Conservation (phyloP, 2,797 vertebrate species). For the Dendrocincla tyrannina region DNA sequence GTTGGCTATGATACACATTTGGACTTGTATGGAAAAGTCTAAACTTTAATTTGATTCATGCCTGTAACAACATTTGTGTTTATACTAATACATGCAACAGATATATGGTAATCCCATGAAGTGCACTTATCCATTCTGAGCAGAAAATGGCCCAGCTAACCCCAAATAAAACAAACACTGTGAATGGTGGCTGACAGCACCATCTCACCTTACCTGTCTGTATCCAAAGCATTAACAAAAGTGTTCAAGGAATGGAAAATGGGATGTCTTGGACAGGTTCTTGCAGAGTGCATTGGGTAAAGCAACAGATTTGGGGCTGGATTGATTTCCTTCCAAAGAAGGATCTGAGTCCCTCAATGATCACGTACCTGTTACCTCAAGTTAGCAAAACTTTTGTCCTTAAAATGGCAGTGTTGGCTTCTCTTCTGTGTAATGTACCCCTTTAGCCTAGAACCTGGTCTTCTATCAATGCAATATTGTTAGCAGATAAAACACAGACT, state of each 20-base stretch:
- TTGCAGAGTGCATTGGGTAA: background rate
- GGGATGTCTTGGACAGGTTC: background rate
- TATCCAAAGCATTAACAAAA: background rate
- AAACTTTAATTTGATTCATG: background rate
- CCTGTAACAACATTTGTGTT: background rate
- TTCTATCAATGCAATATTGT: background rate
- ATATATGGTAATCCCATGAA: background rate
- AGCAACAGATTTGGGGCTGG: background rate
- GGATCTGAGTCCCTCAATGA: background rate
- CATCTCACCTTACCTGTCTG: background rate
- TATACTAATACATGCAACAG: background rate
- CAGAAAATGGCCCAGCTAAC: background rate
- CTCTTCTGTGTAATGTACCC: background rate
- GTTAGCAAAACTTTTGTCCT: background rate
- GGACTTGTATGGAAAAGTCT: background rate
- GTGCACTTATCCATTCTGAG: background rate
- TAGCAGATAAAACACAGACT: background rate
- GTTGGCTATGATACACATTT: background rate
- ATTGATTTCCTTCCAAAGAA: background rate
- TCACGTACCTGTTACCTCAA: accelerated
- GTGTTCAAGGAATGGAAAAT: background rate
- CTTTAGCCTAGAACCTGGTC: background rate
- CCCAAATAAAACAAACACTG: background rate
- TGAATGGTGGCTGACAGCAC: background rate
- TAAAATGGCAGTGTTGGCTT: background rate